A percentile compares a stretch with the other conserved stretches of the same genome.
Conservation (phyloP, 2,888 invertebrate species). For the Eristalis tenax region DNA sequence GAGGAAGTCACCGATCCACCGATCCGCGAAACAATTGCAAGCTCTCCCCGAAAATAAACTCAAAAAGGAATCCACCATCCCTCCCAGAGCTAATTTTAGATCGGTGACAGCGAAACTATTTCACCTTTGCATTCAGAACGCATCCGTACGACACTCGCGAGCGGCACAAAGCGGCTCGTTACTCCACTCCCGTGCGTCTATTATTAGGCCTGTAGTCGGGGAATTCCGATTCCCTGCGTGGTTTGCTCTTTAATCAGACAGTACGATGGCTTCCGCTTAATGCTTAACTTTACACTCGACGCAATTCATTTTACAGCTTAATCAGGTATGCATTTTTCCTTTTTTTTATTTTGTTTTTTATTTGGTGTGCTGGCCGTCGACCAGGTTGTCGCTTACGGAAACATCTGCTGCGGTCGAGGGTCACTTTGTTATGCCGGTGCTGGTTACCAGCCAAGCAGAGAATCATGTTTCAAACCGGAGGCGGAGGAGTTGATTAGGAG, state of each 20-base stretch:
- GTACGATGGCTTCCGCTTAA: background rate
- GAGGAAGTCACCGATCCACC: slow-evolving; percentile 42
- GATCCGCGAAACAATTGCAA: background rate
- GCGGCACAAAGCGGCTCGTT: slow-evolving; percentile 4
- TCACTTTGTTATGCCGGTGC: background rate
- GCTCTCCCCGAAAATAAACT: background rate
- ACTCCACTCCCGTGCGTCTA: slow-evolving; percentile 26
- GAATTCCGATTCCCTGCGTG: slow-evolving; percentile 36
- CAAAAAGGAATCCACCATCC: slow-evolving; percentile 6
- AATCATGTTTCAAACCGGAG: slow-evolving; percentile 32
- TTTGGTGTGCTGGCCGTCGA: background rate
- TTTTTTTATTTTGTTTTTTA: background rate
- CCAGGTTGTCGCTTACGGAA: slow-evolving; percentile 1
- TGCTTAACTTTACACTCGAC: background rate
- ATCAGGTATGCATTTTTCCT: background rate
- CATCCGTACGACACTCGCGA: slow-evolving; percentile 20
- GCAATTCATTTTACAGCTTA: background rate
- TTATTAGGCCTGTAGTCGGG: slow-evolving; percentile 45
- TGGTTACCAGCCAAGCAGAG: slow-evolving; percentile 16
- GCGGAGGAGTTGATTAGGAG: slow-evolving; percentile 33
- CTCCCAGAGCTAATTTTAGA: slow-evolving; percentile 26
- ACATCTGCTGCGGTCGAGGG: slow-evolving; percentile 24
- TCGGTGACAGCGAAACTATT: slow-evolving; percentile 43
- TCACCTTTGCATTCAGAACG: slow-evolving; percentile 66
- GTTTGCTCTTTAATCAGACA: slow-evolving; percentile 1